phyloP scores from a whole-genome alignment of 2,113 vertebrate genomes.

The Rattus rattus region DNA sequence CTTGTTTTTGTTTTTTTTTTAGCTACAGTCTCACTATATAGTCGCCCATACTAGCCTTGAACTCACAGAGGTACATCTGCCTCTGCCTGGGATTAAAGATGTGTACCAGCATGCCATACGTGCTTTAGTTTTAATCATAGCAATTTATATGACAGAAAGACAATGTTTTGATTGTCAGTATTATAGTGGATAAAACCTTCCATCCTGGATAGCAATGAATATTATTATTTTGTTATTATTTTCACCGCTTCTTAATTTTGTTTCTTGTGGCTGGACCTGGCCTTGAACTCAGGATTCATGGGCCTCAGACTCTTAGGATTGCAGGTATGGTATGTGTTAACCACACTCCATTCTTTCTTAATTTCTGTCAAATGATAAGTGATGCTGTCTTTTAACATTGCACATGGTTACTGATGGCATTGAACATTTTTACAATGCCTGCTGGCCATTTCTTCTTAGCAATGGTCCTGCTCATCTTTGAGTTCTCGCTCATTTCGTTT shows the following conservation, averaged over 20 bases:
- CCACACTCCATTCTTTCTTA: background rate
- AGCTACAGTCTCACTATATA: background rate
- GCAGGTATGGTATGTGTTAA: background rate
- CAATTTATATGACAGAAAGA: background rate
- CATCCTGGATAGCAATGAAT: background rate
- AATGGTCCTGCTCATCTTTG: background rate
- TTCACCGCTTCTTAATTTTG: background rate
- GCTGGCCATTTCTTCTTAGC: slow-evolving; percentile 36
- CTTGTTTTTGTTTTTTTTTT: no score
- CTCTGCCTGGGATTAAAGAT: background rate
- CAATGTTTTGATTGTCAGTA: background rate
- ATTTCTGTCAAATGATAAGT: background rate
- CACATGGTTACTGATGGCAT: background rate
- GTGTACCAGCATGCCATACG: background rate
- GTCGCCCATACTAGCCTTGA: background rate
- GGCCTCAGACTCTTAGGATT: background rate
- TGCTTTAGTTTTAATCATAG: background rate
- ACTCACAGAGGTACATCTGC: background rate
- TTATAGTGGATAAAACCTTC: background rate
- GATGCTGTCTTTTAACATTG: slow-evolving; percentile 1
- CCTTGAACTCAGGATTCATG: background rate
- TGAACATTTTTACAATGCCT: slow-evolving; percentile 22
- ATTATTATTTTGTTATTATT: background rate
- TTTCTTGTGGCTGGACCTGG: background rate
- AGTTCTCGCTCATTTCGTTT: background rate